Conservation (phyloP, 2,113 vertebrate species). For the Charina bottae region DNA sequence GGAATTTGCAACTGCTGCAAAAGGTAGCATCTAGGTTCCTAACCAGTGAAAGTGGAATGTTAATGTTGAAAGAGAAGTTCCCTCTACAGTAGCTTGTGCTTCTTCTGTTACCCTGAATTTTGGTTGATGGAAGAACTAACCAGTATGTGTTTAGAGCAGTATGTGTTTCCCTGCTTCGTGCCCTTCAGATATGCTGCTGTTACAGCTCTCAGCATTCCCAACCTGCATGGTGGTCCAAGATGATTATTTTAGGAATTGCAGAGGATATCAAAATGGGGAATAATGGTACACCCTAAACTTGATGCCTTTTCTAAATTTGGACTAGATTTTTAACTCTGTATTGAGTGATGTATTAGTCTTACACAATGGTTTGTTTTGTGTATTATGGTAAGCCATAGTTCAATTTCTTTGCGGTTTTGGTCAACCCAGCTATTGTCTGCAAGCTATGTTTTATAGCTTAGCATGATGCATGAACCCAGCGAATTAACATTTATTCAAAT, state of each 20-base stretch:
- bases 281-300: background rate
- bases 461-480: background rate
- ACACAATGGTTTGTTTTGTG: fast-evolving
- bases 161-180: background rate
- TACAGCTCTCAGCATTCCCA: background rate
- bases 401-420: conserved; percentile 11
- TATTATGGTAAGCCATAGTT: background rate
- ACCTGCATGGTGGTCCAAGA: background rate
- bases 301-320: background rate
- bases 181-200: background rate
- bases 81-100: background rate
- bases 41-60: background rate
- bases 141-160: background rate
- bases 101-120: background rate
- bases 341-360: fast-evolving
- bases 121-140: background rate
- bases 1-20: background rate
- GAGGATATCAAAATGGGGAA: background rate
- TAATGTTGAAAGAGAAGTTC: background rate
- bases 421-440: background rate
- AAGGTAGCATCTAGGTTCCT: background rate
- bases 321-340: background rate
- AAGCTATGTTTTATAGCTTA: background rate
- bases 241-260: background rate
- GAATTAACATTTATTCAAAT: background rate